Evolutionary conservation across 2,113 vertebrate genomes (phyloP).

Genomic region (Nannobrachium achirus): DNA sequence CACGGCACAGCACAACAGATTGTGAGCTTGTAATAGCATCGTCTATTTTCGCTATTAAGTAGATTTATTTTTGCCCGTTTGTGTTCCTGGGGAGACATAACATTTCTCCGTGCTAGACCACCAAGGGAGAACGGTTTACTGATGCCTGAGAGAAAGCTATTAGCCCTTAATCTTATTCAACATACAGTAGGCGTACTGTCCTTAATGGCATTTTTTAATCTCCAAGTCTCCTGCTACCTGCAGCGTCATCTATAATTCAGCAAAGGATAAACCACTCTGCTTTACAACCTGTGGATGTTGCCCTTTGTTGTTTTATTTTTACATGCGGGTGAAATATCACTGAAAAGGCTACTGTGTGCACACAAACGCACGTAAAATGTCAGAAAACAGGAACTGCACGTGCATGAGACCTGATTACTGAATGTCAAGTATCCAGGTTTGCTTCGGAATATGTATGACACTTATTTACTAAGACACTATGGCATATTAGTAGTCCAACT

Average conservation of each 20-base stretch:
- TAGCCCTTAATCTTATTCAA: constrained; percentile 57
- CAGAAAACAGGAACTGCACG: too few species aligned
- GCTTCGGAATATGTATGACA: too few species aligned
- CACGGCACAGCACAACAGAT: too few species aligned
- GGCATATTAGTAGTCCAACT: too few species aligned
- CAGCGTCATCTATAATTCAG: constrained; percentile 33
- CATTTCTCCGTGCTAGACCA: not conserved
- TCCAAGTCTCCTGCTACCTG: constrained; percentile 36
- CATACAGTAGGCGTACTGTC: constrained; percentile 13
- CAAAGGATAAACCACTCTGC: constrained; percentile 26
- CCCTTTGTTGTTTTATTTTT: not conserved
- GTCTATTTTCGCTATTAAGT: too few species aligned
- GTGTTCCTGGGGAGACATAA: not conserved
- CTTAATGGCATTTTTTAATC: constrained; percentile 53
- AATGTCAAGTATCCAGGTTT: too few species aligned
- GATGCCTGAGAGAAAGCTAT: constrained; percentile 35
- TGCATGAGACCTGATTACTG: too few species aligned
- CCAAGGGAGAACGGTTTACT: constrained; percentile 12
- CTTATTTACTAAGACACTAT: too few species aligned
- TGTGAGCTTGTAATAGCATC: too few species aligned
- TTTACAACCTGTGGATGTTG: not conserved
- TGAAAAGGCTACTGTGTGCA: not conserved
- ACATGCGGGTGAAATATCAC: not conserved
- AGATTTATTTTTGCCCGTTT: too few species aligned
- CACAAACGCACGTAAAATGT: too few species aligned